Percentiles rank a stretch among this genome's conserved stretches.
These are phyloP conservation scores for Camponotus fellah DNA, from an alignment of 2,888 invertebrate species.

Conservation along the genomic window DNA sequence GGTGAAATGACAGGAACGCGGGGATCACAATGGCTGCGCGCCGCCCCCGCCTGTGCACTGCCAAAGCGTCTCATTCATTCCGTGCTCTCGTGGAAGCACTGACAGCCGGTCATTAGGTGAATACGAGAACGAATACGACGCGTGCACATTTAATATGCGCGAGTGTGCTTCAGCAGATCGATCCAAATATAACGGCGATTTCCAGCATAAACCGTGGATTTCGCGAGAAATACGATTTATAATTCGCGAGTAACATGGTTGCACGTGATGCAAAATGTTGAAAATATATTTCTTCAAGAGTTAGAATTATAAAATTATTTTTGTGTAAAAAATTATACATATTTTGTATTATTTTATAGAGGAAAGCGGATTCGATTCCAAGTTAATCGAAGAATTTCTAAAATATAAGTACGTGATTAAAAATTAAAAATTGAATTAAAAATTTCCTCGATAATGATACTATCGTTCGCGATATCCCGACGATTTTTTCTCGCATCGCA, in stretches of 20 bases:
- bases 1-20: conserved; percentile 74
- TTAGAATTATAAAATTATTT: no score
- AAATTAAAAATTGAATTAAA: no score
- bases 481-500: neutral
- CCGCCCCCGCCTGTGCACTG: conserved; percentile 77
- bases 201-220: neutral
- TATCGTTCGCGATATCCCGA: no score
- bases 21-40: conserved; percentile 79
- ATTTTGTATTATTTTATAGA: no score
- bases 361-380: no score
- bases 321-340: no score
- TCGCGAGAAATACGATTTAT: neutral
- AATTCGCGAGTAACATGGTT: neutral
- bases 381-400: no score
- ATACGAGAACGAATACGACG: conserved; percentile 28
- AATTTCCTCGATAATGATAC: neutral
- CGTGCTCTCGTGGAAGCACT: conserved; percentile 74
- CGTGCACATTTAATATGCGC: conserved; percentile 31
- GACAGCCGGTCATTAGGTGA: conserved; percentile 84
- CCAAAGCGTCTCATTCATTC: conserved; percentile 78
- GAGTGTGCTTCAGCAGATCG: conserved; percentile 11
- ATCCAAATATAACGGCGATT: neutral
- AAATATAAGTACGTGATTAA: no score
- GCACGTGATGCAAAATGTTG: neutral
- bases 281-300: no score